phyloP scores from a whole-genome alignment of 1,140 invertebrate species.

The Bombus consobrinus region DNA sequence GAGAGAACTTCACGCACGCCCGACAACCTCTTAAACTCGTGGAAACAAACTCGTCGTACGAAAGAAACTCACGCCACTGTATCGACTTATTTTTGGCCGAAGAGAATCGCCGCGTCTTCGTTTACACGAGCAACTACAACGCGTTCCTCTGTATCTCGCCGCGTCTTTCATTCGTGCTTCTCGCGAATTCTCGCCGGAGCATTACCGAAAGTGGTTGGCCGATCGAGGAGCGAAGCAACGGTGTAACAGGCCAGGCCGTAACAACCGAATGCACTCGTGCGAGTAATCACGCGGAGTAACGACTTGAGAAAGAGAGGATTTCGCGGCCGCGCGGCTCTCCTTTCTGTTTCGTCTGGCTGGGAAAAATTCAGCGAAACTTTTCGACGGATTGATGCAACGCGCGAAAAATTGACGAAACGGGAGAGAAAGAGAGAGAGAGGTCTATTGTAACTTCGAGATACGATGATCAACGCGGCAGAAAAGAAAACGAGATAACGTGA shows the following conservation, averaged over 20 bases:
- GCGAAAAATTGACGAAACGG: neutral
- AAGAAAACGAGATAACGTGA: too few species aligned
- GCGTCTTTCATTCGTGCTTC: neutral
- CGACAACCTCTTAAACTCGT: neutral
- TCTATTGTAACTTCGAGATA: too few species aligned
- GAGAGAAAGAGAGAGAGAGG: neutral
- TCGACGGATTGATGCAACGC: neutral
- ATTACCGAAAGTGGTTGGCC: neutral
- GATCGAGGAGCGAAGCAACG: slow-evolving; percentile 7
- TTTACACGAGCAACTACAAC: neutral
- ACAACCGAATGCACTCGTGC: slow-evolving; percentile 22
- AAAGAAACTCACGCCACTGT: neutral
- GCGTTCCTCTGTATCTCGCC: neutral
- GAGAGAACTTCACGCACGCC: neutral
- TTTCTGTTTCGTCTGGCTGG: neutral
- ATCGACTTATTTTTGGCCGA: neutral
- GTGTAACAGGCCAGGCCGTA: neutral
- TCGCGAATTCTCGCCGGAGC: neutral
- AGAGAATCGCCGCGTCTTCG: neutral
- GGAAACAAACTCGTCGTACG: neutral
- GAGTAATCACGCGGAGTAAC: slow-evolving; percentile 19
- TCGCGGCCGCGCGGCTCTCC: neutral
- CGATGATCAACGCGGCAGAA: too few species aligned
- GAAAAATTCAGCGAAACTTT: too few species aligned
- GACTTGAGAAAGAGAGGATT: neutral